These are phyloP conservation scores for Gymnocypris eckloni DNA, from an alignment of 2,797 vertebrate species.

Conservation along the genomic window DNA sequence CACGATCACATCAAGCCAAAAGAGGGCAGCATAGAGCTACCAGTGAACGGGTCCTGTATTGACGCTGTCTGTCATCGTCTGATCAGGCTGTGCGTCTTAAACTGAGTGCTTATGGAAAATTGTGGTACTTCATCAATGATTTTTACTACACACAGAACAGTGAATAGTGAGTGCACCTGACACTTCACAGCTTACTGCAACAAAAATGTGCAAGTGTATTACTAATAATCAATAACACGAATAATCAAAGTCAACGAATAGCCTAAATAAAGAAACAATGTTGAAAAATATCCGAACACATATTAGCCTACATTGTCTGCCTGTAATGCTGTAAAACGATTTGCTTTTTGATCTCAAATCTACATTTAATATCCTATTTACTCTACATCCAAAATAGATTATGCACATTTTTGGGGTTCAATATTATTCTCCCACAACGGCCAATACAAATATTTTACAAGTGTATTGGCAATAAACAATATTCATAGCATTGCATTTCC, in stretches of 20 bases:
- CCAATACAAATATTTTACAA: slow-evolving; percentile 14
- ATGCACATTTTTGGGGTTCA: not conserved
- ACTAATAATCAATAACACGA: not conserved
- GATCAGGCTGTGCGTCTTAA: slow-evolving; percentile 10
- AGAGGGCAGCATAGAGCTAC: slow-evolving; percentile 68
- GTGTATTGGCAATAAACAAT: slow-evolving; percentile 22
- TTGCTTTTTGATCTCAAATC: not conserved
- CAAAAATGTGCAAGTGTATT: not conserved
- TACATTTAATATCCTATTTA: slow-evolving; percentile 4
- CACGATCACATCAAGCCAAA: slow-evolving; percentile 54
- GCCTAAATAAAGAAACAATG: not conserved
- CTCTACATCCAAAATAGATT: slow-evolving; percentile 4
- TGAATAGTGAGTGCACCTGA: slow-evolving; percentile 5
- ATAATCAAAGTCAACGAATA: slow-evolving; percentile 8
- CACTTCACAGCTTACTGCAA: slow-evolving; percentile 7
- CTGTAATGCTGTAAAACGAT: not conserved
- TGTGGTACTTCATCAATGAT: slow-evolving; percentile 14
- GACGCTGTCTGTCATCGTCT: slow-evolving; percentile 13
- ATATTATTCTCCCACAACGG: slow-evolving; percentile 15
- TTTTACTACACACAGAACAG: slow-evolving; percentile 2
- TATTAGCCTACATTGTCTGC: not conserved
- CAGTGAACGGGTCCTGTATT: not conserved
- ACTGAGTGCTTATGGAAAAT: slow-evolving; percentile 22
- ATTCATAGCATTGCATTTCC: slow-evolving; percentile 8
- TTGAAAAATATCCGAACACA: not conserved